A percentile compares a stretch with the other conserved stretches of the same genome.
phyloP scores from a whole-genome alignment of 2,888 invertebrate genomes.

The Phalera bucephala region DNA sequence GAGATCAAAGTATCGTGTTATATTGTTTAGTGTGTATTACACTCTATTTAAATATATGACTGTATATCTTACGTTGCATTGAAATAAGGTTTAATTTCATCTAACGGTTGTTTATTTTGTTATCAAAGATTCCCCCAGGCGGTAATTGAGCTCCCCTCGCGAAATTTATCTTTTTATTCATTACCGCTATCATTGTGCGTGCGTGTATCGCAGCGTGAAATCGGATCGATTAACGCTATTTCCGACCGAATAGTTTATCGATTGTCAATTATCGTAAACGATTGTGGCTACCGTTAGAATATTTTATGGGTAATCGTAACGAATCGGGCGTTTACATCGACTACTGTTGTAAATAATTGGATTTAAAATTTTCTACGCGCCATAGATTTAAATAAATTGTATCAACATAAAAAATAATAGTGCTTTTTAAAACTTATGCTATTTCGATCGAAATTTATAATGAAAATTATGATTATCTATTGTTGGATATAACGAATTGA shows the following conservation, averaged over 20 bases:
- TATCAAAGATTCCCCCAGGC: slow-evolving; percentile 18
- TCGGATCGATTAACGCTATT: slow-evolving; percentile 65
- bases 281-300: slow-evolving; percentile 50
- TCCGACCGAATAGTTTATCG: slow-evolving; percentile 52
- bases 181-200: slow-evolving; percentile 62
- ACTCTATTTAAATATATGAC: not conserved
- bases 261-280: slow-evolving; percentile 50
- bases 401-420: slow-evolving; percentile 19
- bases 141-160: slow-evolving; percentile 41
- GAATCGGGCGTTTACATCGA: slow-evolving; percentile 58
- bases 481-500: no score
- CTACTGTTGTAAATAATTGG: slow-evolving; percentile 52
- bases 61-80: no score
- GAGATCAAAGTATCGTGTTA: slow-evolving; percentile 53
- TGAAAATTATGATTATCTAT: not conserved
- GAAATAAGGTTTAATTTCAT: not conserved
- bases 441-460: not conserved
- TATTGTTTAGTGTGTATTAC: slow-evolving; percentile 37
- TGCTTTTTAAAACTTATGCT: no score
- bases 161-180: slow-evolving; percentile 64
- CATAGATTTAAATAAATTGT: slow-evolving; percentile 26
- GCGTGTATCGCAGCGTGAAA: slow-evolving; percentile 63
- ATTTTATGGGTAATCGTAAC: slow-evolving; percentile 52
- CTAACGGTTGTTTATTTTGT: no score
- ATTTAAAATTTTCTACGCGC: slow-evolving; percentile 30